Percentiles rank a stretch among this genome's conserved stretches.
Evolutionary conservation across 2,888 invertebrate species (phyloP).

Genomic region (Tetragnatha montana): DNA sequence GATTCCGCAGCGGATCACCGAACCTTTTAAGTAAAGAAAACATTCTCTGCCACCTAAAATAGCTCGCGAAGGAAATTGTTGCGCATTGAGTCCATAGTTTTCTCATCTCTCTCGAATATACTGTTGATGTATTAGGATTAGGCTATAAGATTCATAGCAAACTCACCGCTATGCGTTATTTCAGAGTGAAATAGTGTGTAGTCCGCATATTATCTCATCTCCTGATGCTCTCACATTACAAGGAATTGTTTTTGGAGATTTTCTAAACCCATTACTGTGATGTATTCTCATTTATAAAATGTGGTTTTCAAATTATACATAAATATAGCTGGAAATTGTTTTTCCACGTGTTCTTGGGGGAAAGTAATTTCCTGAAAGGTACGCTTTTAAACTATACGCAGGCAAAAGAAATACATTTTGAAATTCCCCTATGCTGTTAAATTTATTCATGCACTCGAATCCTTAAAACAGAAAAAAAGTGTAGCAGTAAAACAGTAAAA

Average conservation of each 20-base stretch:
- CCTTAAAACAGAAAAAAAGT: too few species aligned
- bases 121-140: background rate
- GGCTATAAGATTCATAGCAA: background rate
- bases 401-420: too few species aligned
- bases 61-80: background rate
- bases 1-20: background rate
- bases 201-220: background rate
- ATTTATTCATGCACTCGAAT: too few species aligned
- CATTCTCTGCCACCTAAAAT: background rate
- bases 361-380: too few species aligned
- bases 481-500: too few species aligned
- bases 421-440: too few species aligned
- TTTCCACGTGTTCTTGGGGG: too few species aligned
- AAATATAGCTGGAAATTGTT: too few species aligned
- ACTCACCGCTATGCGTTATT: background rate
- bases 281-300: background rate
- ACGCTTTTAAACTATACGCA: too few species aligned
- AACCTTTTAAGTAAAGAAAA: constrained; percentile 1
- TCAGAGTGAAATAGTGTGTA: background rate
- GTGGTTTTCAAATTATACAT: too few species aligned
- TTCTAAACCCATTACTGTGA: background rate
- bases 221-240: background rate
- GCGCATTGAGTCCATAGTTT: background rate
- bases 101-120: background rate
- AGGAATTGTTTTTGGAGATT: background rate